A percentile compares a stretch with the other conserved stretches of the same genome.
Conservation (phyloP, 2,797 vertebrate genomes). For the Clarias pachynema region DNA sequence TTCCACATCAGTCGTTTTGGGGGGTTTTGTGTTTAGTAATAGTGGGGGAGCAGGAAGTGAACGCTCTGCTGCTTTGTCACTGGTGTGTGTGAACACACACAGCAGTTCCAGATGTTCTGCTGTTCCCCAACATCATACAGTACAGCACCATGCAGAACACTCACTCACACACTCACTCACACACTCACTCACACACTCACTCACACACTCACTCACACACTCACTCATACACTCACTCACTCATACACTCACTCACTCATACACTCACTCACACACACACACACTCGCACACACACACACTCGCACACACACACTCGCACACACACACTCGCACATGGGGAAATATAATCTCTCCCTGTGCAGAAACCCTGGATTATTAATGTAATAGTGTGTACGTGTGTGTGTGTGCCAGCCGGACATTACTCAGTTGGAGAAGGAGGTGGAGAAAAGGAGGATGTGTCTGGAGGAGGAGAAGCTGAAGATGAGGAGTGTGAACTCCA, state of each 20-base stretch:
- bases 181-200: no score
- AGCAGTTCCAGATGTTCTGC: not conserved
- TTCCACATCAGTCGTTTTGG: not conserved
- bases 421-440: constrained; percentile 82
- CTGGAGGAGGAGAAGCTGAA: constrained; percentile 82
- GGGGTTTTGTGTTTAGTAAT: no score
- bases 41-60: not conserved
- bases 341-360: no score
- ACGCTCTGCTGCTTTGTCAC: not conserved
- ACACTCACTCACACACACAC: no score
- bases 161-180: not conserved
- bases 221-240: not conserved
- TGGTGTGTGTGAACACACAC: not conserved
- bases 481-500: constrained; percentile 70
- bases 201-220: not conserved
- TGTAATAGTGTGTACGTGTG: not conserved
- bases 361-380: no score
- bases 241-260: no score
- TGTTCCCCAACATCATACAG: not conserved
- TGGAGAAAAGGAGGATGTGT: constrained; percentile 82
- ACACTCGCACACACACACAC: no score
- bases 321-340: no score
- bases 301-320: not conserved
- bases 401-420: constrained; percentile 74
- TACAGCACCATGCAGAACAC: not conserved